A percentile compares a stretch with the other conserved stretches of the same genome.
Conservation (phyloP, 2,888 invertebrate species). For the Vannuccia rotundouncinata region DNA sequence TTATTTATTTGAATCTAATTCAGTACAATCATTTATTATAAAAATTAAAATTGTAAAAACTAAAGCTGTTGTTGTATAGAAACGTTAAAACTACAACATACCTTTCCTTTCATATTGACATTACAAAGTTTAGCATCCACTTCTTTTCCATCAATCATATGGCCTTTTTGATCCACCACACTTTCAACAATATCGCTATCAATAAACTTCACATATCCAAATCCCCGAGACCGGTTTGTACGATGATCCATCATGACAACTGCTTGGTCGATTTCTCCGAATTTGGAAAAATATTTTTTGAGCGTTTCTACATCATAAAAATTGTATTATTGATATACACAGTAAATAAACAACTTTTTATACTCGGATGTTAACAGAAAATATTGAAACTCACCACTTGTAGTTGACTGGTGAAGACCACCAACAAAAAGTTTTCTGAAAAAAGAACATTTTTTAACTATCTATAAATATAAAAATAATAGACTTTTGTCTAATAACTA, state of each 20-base stretch:
- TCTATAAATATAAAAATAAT: not conserved
- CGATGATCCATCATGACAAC: constrained; percentile 40
- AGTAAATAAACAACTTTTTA: not conserved
- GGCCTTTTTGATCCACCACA: constrained; percentile 33
- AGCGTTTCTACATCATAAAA: constrained; percentile 32
- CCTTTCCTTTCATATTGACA: constrained; percentile 40
- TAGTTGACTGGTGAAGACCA: constrained; percentile 37
- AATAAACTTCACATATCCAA: constrained; percentile 40
- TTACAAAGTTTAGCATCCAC: constrained; percentile 40
- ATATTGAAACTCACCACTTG: constrained; percentile 29
- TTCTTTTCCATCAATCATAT: constrained; percentile 39
- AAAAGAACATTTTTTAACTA: not conserved
- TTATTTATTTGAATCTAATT: too few species aligned
- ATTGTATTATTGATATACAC: not conserved
- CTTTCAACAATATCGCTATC: constrained; percentile 32
- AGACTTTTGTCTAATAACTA: not conserved
- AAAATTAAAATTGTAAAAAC: not conserved
- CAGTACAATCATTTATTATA: too few species aligned
- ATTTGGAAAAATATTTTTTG: constrained; percentile 37
- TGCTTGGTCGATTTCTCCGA: constrained; percentile 39
- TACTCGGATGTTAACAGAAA: not conserved
- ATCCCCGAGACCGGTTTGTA: constrained; percentile 38
- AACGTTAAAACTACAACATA: too few species aligned
- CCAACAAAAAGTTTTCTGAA: constrained; percentile 40
- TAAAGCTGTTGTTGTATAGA: too few species aligned